Evolutionary conservation across 2,797 vertebrate species (phyloP), one percentile per base, ranked within the genome.

Genomic region (Eupleurogrammus muticus): DNA sequence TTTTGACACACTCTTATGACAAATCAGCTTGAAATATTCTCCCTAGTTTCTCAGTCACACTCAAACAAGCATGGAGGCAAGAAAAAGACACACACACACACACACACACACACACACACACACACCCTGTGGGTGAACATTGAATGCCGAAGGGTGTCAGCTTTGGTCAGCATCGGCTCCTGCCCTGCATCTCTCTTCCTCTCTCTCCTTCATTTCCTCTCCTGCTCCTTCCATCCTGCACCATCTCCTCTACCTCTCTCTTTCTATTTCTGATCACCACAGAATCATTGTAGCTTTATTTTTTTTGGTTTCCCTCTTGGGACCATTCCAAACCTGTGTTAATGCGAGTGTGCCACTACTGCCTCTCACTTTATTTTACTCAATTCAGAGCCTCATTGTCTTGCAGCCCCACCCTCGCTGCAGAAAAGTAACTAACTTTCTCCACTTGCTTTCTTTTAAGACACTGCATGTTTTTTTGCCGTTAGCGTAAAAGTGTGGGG

Each of bases 1-100:
- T 83, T 90, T 84, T 82, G 82, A 73, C 69, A 77, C 81, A 85
- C 84, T 84, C 80, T 87, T 84, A 82, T 79, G 84, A 83, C 84
- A 90, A 87, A 90, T 88, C 78, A 86, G 80, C 80, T 86, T 81
- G 86, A 85, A 83, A 91, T 83, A 82, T 82, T 79, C 76, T 79
- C 65, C 64, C 70, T 67, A 84, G 79, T 85, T 85, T 84, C 79
- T 75, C 76, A 67, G 86, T 90, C 82, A 87, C 48, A 55, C 79
- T 81, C 69, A 79, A 71, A 73, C 60, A 66, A 62, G 78, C 84
- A 83, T 2, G 66, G 70, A 84, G 77, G 73, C 77, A 81, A 77
- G 59, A 79, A 85, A 83, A 78, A 84, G 17, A 75, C 66, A 72
- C 17, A 79, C 46, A 69, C 40, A 66, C 59, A n/a, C n/a, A n/a